A percentile compares a stretch with the other conserved stretches of the same genome.
Evolutionary conservation across 2,888 invertebrate genomes (phyloP).

Genomic region (Andrena bicolor): DNA sequence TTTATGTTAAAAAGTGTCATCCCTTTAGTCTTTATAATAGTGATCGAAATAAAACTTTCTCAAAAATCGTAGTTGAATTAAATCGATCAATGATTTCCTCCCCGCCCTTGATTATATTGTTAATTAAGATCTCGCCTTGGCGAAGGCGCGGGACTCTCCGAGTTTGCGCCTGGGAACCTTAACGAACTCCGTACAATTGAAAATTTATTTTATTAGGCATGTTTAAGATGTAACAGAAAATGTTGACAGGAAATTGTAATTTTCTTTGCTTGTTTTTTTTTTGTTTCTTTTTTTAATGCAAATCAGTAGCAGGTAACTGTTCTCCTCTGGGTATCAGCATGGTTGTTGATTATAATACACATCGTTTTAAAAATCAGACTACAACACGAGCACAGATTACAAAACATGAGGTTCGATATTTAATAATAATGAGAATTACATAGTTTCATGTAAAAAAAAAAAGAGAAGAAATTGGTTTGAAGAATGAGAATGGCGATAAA

Average conservation of each 20-base stretch:
- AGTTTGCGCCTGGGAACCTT: slow-evolving; percentile 51
- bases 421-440: slow-evolving; percentile 45
- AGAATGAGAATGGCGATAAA: slow-evolving; percentile 52
- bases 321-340: slow-evolving; percentile 67
- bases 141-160: not conserved
- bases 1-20: slow-evolving; percentile 83
- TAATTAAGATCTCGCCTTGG: not conserved
- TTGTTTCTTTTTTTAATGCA: slow-evolving; percentile 73
- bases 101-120: not conserved
- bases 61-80: slow-evolving; percentile 69
- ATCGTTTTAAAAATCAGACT: slow-evolving; percentile 75
- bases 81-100: slow-evolving; percentile 16
- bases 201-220: slow-evolving; percentile 83
- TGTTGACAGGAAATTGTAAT: slow-evolving; percentile 78
- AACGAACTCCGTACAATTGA: slow-evolving; percentile 75
- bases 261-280: slow-evolving; percentile 45
- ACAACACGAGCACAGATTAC: slow-evolving; percentile 72
- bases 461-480: slow-evolving; percentile 13
- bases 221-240: slow-evolving; percentile 83
- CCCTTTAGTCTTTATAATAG: slow-evolving; percentile 80
- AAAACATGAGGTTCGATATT: slow-evolving; percentile 60
- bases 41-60: slow-evolving; percentile 81
- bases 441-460: slow-evolving; percentile 49
- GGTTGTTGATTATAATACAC: slow-evolving; percentile 75
- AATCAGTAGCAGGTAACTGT: slow-evolving; percentile 70